phyloP scores from a whole-genome alignment of 53 echinoderm and acorn worm genomes.

The Echinometra lucunter region DNA sequence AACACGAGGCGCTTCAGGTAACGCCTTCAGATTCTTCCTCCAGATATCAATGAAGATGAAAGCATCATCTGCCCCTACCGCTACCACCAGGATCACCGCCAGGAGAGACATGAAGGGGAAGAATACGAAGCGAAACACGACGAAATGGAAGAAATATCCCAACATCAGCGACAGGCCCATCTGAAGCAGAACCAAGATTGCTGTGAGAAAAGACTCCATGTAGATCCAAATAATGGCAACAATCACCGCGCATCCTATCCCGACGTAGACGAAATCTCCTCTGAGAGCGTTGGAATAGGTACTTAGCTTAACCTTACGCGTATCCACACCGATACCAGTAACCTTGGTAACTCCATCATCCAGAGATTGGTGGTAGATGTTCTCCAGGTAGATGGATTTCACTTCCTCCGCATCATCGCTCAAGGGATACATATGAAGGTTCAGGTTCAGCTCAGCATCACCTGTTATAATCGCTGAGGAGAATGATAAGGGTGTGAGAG shows the following conservation, averaged over 20 bases:
- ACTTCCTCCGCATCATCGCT: not conserved
- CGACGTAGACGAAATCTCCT: slow-evolving; percentile 66
- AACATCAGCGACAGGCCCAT: slow-evolving; percentile 73
- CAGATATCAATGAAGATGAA: slow-evolving; percentile 88
- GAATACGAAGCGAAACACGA: slow-evolving; percentile 73
- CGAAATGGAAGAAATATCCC: slow-evolving; percentile 74
- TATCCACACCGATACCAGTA: slow-evolving; percentile 67
- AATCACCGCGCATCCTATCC: slow-evolving; percentile 63
- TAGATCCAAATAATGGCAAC: slow-evolving; percentile 80
- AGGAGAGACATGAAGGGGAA: slow-evolving; percentile 80
- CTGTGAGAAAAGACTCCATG: slow-evolving; percentile 77
- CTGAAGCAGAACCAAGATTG: slow-evolving; percentile 66
- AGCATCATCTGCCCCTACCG: slow-evolving; percentile 87
- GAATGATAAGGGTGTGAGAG: slow-evolving; percentile 62
- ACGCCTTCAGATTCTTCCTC: slow-evolving; percentile 56
- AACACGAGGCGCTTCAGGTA: not conserved
- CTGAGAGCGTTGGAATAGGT: slow-evolving; percentile 55
- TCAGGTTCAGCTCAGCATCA: not conserved
- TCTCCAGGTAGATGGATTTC: slow-evolving; percentile 70
- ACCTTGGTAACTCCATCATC: slow-evolving; percentile 59
- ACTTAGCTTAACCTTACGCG: slow-evolving; percentile 54
- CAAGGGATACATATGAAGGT: slow-evolving; percentile 69
- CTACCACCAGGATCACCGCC: slow-evolving; percentile 74
- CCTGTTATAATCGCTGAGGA: slow-evolving; percentile 6
- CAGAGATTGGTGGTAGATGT: slow-evolving; percentile 51